A percentile compares a stretch with the other conserved stretches of the same genome.
Evolutionary conservation across 2,888 invertebrate genomes (phyloP).

Genomic region (Iselma pallidipennis): DNA sequence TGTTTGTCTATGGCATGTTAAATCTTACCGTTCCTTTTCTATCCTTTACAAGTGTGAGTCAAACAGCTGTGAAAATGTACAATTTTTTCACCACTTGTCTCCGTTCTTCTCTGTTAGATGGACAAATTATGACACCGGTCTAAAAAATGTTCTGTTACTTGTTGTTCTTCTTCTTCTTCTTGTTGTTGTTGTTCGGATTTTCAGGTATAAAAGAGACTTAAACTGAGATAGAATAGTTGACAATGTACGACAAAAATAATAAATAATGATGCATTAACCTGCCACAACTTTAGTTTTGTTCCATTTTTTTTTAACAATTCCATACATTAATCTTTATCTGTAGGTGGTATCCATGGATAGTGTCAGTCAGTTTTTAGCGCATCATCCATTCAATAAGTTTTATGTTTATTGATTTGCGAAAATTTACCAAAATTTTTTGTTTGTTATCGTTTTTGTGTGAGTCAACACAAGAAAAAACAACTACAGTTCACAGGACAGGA

Average conservation of each 20-base stretch:
- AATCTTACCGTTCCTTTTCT: background rate
- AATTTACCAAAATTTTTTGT: background rate
- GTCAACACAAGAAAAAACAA: background rate
- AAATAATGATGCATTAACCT: conserved; percentile 48
- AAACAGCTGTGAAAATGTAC: conserved; percentile 9
- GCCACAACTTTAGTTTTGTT: conserved; percentile 42
- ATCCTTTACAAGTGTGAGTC: background rate
- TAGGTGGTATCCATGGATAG: background rate
- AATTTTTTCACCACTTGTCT: background rate
- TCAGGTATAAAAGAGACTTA: background rate
- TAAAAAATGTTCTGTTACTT: conserved; percentile 19
- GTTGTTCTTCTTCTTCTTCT: no score
- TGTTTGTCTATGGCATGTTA: no score
- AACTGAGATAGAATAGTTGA: no score
- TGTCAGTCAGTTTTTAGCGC: background rate
- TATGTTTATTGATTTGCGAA: background rate
- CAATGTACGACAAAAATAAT: conserved; percentile 41
- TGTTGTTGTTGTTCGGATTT: background rate
- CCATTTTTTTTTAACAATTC: conserved; percentile 40
- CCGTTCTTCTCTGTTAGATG: background rate
- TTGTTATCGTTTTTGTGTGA: background rate
- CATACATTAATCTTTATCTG: conserved; percentile 43
- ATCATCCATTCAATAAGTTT: background rate
- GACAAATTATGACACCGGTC: conserved; percentile 29
- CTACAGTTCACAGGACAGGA: background rate